Evolutionary conservation across 2,888 invertebrate genomes (phyloP), one percentile per base, ranked within the genome.

Genomic region (Ganaspis brasiliensis): DNA sequence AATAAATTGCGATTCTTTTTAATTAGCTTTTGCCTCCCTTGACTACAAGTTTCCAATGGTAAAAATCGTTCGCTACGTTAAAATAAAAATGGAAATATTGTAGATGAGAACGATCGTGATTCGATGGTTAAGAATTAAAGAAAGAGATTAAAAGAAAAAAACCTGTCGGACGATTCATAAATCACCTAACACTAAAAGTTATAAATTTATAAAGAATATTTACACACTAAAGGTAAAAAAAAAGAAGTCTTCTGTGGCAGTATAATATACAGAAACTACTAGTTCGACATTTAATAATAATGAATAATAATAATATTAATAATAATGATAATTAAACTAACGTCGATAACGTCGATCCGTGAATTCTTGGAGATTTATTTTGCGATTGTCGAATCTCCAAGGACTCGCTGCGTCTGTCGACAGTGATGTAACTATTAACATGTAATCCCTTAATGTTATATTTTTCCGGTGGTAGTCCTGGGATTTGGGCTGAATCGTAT

Each of bases 381-480:
- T 76, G 45, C 73, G 55, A 67, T 63, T 63, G 40, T 57, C 59
- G 73, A 16, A 57, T 40, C 49, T 81, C 79, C 83, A 77, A 14
- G 45, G 82, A 76, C 76, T 81, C 75, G 78, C 74, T 79, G 82
- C 79, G 82, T 82, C 84, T 83, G 82, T 79, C 87, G 87, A 88
- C 88, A 89, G 89, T 91, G 90, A 90, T 91, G 90, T 90, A 90
- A 91, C 89, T 90, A 90, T 89, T 90, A 90, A 90, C 87, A 87
- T 87, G 87, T 91, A 91, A 89, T 81, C 87, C 87, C 83, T 90
- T 89, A 89, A 89, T 81, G 87, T 91, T 90, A 90, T 91, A 90
- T 89, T 90, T 90, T 89, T 88, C 85, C 88, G 90, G 88, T 88
- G 89, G 88, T 89, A 86, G 87, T 82, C 81, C 81, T 70, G 72